phyloP scores from a whole-genome alignment of 1,140 invertebrate genomes.

The Rhyzopertha dominica region DNA sequence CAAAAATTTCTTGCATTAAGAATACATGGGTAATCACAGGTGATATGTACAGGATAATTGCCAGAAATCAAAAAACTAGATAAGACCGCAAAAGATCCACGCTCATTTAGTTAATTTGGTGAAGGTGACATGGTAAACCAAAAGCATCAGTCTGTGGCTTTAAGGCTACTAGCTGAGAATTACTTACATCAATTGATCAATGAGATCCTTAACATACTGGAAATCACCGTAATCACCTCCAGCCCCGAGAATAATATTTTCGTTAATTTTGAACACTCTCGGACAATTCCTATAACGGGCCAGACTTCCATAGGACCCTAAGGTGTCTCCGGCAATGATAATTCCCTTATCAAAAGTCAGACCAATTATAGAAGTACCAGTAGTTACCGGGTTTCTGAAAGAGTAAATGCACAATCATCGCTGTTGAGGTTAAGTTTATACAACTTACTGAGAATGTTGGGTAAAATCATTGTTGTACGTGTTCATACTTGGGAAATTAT shows the following conservation, averaged over 20 bases:
- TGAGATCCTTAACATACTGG: constrained; percentile 80
- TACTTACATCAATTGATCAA: constrained; percentile 90
- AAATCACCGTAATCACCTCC: constrained; percentile 95
- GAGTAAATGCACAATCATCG: constrained; percentile 17
- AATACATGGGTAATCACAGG: too few species aligned
- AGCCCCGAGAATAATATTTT: constrained; percentile 80
- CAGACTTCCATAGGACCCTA: constrained; percentile 89
- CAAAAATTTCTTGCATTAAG: too few species aligned
- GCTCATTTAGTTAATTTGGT: too few species aligned
- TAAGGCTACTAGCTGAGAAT: too few species aligned
- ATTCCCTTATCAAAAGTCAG: constrained; percentile 85
- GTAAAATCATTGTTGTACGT: constrained; percentile 48
- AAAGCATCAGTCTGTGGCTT: too few species aligned
- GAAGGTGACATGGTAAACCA: too few species aligned
- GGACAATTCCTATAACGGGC: constrained; percentile 80
- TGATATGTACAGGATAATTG: too few species aligned
- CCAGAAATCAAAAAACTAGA: too few species aligned
- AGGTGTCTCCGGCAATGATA: constrained; percentile 83
- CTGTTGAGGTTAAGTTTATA: constrained; percentile 30
- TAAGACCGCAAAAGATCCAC: too few species aligned
- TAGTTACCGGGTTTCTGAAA: constrained; percentile 75
- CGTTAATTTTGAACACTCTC: constrained; percentile 82
- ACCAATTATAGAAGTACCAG: constrained; percentile 85
- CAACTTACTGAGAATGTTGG: constrained; percentile 65
- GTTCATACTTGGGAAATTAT: constrained; percentile 58